Base-by-base conservation (phyloP, 2,888 invertebrate genomes). In the Acrobasis consociella region DNA sequence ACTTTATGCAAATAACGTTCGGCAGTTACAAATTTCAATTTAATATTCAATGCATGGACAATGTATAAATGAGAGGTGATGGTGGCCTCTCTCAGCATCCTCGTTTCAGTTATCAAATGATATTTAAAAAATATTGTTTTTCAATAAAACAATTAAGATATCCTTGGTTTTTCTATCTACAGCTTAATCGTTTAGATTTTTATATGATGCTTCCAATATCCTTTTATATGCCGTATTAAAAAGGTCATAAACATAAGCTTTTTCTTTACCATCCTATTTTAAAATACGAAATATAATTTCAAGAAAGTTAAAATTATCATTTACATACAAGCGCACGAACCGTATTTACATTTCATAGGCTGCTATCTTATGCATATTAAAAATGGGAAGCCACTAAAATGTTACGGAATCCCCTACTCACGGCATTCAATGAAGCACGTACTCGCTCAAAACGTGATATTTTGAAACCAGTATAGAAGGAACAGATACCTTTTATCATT, bases 281-380 rank as follows among this genome's bases (percentile, higher is more conserved):
- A 13, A 11, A 46, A 13, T 46, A 31, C 31, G 8, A 42, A 42
- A 13, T 46, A 46, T 13, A 46, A 46, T 3, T 3, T 46, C 15
- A 37, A 53, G 38, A 37, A 38, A 53, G 9, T 38, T 38, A 9
- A 38, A 9, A 53, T 53, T 15, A 17, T 17, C 9, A 51, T 31
- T 52, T 52, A 52, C 52, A 37, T 56, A 56, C 17, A 56, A 56
- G 55, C 38, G 37, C 42, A 56, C n/a, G 56, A 56, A 17, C 42
- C 17, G 42, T 42, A 56, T 42, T 17, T 16, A 39, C 39, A 10
- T 55, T 55, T 16, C 15, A 39, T 42, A 42, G 10, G 42, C 5
- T 11, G 42, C 42, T 42, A 42, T 42, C 46, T 13, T 46, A 46
- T 46, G 46, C 13, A 42, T 56, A 17, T 42, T 22, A 56, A 39